Percentiles rank a stretch among this genome's conserved stretches.
Conservation (phyloP, 1,140 invertebrate genomes). For the Euschistus heros region DNA sequence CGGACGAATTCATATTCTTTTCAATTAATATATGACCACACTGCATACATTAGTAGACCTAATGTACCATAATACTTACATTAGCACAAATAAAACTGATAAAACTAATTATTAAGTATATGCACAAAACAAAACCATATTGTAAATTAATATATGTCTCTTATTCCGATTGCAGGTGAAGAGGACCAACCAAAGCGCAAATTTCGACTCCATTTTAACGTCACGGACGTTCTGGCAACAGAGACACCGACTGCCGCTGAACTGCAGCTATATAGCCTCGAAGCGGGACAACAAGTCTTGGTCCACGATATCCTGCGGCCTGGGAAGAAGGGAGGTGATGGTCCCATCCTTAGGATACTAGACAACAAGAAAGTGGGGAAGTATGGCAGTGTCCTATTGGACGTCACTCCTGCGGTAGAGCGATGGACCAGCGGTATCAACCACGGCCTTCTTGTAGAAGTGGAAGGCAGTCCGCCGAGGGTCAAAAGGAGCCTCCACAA, state of each 20-base stretch:
- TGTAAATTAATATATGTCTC: too few relatives aligned
- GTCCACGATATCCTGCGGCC: constrained; percentile 77
- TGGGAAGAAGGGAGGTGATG: constrained; percentile 46
- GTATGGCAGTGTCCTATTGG: constrained; percentile 52
- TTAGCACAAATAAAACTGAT: too few relatives aligned
- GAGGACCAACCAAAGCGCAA: constrained; percentile 53
- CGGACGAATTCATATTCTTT: too few relatives aligned
- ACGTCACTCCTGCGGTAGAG: constrained; percentile 74
- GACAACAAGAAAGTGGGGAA: constrained; percentile 63
- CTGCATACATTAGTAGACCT: too few relatives aligned
- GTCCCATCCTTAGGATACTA: constrained; percentile 62
- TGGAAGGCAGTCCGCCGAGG: constrained; percentile 43
- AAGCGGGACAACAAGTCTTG: constrained; percentile 50
- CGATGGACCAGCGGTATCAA: constrained; percentile 69
- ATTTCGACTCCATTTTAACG: constrained; percentile 69
- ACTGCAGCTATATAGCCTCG: constrained; percentile 48
- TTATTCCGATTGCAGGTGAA: constrained; percentile 7
- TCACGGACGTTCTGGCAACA: constrained; percentile 55
- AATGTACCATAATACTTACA: too few relatives aligned
- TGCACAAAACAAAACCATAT: too few relatives aligned
- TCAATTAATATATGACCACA: too few relatives aligned
- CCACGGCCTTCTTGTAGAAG: constrained; percentile 70
- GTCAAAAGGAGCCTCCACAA: constrained; percentile 52
- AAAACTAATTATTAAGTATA: too few relatives aligned
- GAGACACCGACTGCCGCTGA: constrained; percentile 77